These are phyloP conservation scores for Tanytarsus gracilentus DNA, from an alignment of 2,888 invertebrate genomes.

Conservation along the genomic window DNA sequence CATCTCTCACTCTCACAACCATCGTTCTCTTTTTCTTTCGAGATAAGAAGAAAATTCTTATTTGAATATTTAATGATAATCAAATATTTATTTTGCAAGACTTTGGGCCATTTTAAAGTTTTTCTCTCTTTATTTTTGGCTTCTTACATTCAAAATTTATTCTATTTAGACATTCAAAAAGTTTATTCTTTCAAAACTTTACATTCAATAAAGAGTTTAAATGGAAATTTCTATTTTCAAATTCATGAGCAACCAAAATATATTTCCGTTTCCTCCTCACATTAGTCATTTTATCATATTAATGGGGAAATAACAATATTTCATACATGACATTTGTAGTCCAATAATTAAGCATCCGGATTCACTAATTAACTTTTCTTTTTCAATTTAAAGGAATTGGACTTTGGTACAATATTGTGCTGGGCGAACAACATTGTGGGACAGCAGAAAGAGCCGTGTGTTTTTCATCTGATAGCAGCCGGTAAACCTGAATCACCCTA, in stretches of 20 bases:
- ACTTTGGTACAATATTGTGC: slow-evolving; percentile 68
- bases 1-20: not conserved
- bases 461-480: slow-evolving; percentile 66
- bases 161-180: not conserved
- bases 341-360: too few species aligned
- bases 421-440: slow-evolving; percentile 66
- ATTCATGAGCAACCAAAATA: too few species aligned
- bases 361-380: slow-evolving; percentile 3
- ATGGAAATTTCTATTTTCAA: too few species aligned
- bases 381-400: slow-evolving; percentile 51
- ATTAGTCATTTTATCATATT: too few species aligned
- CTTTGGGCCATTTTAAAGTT: slow-evolving; percentile 29
- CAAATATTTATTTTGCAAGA: slow-evolving; percentile 29
- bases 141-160: not conserved
- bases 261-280: too few species aligned
- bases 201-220: too few species aligned
- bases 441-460: slow-evolving; percentile 62
- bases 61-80: slow-evolving; percentile 29
- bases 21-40: not conserved
- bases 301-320: too few species aligned
- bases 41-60: slow-evolving; percentile 25
- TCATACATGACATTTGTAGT: too few species aligned
- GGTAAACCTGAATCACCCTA: slow-evolving; percentile 70
- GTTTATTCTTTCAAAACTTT: too few species aligned
- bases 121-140: not conserved